Evolutionary conservation across 2,888 invertebrate genomes (phyloP).

Genomic region (Erebia ligea): DNA sequence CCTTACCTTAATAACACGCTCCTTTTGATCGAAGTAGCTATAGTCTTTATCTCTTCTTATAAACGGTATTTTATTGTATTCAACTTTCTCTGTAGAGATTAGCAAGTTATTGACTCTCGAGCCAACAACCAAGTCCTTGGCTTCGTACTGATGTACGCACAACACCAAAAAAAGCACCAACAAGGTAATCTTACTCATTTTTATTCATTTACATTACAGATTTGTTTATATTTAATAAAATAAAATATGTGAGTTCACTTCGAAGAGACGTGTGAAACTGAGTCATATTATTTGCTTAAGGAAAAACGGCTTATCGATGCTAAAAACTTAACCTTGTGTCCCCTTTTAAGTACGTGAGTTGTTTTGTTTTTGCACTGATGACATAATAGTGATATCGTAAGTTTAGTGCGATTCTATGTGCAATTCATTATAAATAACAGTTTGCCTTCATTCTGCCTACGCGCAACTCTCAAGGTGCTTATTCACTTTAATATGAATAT

Average conservation of each 20-base stretch:
- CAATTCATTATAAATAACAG: no score
- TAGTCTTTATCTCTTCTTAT: conserved; percentile 70
- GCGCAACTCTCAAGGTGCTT: no score
- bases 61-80: conserved; percentile 57
- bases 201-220: conserved; percentile 41
- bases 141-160: conserved; percentile 54
- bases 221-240: conserved; percentile 37
- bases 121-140: conserved; percentile 68
- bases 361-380: conserved; percentile 22
- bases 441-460: no score
- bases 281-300: conserved; percentile 45
- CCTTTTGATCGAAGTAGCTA: conserved; percentile 62
- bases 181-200: conserved; percentile 59
- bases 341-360: conserved; percentile 24
- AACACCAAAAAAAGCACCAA: conserved; percentile 55
- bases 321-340: conserved; percentile 56
- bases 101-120: conserved; percentile 68
- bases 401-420: no score
- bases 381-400: neutral
- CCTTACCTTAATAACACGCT: conserved; percentile 69
- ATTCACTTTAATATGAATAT: no score
- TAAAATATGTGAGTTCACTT: conserved; percentile 45
- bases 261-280: conserved; percentile 35
- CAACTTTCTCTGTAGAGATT: conserved; percentile 69
- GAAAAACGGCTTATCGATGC: conserved; percentile 50